A percentile compares a stretch with the other conserved stretches of the same genome.
phyloP scores from a whole-genome alignment of 2,797 vertebrate species.

The Eleutherodactylus coqui region DNA sequence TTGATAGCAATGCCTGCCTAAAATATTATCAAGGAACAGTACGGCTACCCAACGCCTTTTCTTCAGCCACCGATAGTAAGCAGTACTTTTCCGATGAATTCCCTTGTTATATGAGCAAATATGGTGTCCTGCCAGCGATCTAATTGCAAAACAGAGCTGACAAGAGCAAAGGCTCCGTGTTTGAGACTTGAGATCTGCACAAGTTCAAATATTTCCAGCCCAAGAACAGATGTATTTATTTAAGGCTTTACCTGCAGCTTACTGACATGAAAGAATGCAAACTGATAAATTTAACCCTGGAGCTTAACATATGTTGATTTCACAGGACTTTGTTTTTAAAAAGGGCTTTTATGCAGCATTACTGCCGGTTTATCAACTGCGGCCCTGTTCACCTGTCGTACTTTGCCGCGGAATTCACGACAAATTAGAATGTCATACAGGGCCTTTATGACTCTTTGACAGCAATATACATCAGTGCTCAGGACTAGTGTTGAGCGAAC shows the following conservation, averaged over 20 bases:
- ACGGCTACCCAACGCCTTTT: not conserved
- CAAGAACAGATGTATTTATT: slow-evolving; percentile 65
- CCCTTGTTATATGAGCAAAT: slow-evolving; percentile 50
- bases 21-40: not conserved
- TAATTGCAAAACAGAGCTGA: slow-evolving; percentile 32
- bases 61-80: not conserved
- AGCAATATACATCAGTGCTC: no score
- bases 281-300: not conserved
- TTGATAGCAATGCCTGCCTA: not conserved
- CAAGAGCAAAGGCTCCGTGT: slow-evolving; percentile 56
- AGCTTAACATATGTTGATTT: not conserved
- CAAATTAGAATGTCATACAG: no score
- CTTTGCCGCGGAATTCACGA: no score
- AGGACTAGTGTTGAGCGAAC: no score
- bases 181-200: slow-evolving; percentile 66
- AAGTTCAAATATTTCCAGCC: slow-evolving; percentile 62
- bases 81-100: not conserved
- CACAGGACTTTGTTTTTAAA: not conserved
- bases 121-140: slow-evolving; percentile 24
- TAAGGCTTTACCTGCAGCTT: slow-evolving; percentile 62
- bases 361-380: no score
- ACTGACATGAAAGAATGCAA: slow-evolving; percentile 32
- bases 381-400: no score
- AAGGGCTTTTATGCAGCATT: not conserved
- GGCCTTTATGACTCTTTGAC: no score